Conservation (phyloP, 2,797 vertebrate genomes). For the Semaprochilodus insignis region DNA sequence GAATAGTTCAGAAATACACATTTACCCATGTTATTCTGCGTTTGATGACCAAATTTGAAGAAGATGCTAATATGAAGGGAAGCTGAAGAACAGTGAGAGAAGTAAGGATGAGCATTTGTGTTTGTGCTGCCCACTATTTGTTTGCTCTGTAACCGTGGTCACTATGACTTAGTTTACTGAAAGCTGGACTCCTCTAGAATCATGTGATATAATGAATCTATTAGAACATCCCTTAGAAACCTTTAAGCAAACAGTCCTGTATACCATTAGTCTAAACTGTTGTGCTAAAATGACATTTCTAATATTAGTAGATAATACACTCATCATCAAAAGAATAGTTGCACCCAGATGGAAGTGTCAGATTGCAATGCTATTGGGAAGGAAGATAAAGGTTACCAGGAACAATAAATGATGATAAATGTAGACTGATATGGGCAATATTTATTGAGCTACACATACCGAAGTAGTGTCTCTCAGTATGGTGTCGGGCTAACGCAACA, state of each 20-base stretch:
- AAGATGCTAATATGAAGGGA: background rate
- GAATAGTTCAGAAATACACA: too few species aligned
- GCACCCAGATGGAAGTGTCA: too few species aligned
- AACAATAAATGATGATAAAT: too few species aligned
- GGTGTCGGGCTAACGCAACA: too few species aligned
- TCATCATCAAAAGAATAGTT: too few species aligned
- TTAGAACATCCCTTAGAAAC: background rate
- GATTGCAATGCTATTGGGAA: too few species aligned
- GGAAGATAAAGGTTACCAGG: too few species aligned
- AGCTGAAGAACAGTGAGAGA: background rate
- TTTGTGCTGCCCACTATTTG: constrained; percentile 1
- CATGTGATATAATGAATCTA: background rate
- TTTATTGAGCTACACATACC: too few species aligned
- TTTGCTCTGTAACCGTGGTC: constrained; percentile 4
- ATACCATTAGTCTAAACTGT: background rate
- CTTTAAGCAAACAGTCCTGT: background rate
- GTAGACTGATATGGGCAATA: too few species aligned
- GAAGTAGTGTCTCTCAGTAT: too few species aligned
- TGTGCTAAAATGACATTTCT: background rate
- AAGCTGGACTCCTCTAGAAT: background rate
- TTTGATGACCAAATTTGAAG: background rate
- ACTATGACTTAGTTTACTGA: constrained; percentile 4
- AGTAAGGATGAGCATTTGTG: background rate
- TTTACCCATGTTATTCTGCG: too few species aligned
- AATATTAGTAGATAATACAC: background rate